phyloP scores from a whole-genome alignment of 2,888 invertebrate genomes.

The Operophtera brumata region DNA sequence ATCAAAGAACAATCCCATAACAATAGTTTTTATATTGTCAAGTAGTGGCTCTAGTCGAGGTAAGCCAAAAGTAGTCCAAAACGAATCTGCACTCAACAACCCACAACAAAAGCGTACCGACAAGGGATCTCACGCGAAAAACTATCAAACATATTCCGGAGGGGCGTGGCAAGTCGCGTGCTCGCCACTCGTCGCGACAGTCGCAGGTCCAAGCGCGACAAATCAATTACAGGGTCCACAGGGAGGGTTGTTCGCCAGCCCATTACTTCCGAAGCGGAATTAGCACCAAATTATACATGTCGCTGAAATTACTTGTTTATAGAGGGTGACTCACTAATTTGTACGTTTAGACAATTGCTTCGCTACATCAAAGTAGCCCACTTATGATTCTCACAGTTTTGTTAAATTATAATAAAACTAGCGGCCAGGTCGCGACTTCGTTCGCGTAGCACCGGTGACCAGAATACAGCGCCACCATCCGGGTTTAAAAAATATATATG shows the following conservation, averaged over 20 bases:
- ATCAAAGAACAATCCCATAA: background rate
- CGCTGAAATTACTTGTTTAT: constrained; percentile 67
- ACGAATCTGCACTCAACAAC: constrained; percentile 28
- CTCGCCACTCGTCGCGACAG: constrained; percentile 42
- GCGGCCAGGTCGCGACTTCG: too few relatives aligned
- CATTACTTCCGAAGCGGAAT: constrained; percentile 63
- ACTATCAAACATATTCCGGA: constrained; percentile 46
- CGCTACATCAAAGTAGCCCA: background rate
- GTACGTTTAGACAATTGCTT: constrained; percentile 46
- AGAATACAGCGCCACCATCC: too few relatives aligned
- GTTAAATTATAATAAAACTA: background rate
- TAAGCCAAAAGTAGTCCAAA: background rate
- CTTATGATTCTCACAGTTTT: constrained; percentile 9
- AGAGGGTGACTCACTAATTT: constrained; percentile 64
- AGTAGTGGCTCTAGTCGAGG: background rate
- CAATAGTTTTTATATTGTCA: background rate
- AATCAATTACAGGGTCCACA: constrained; percentile 73
- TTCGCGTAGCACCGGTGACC: too few relatives aligned
- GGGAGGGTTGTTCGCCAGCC: constrained; percentile 33
- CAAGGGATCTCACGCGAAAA: constrained; percentile 59
- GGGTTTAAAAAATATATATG: too few relatives aligned
- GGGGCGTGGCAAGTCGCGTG: constrained; percentile 56
- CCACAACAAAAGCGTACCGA: constrained; percentile 40
- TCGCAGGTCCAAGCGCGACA: constrained; percentile 59
- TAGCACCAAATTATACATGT: constrained; percentile 72